Percentiles rank a stretch among this genome's conserved stretches.
These are phyloP conservation scores for Spondyliosoma cantharus DNA, from an alignment of 2,797 vertebrate genomes.

Conservation along the genomic window DNA sequence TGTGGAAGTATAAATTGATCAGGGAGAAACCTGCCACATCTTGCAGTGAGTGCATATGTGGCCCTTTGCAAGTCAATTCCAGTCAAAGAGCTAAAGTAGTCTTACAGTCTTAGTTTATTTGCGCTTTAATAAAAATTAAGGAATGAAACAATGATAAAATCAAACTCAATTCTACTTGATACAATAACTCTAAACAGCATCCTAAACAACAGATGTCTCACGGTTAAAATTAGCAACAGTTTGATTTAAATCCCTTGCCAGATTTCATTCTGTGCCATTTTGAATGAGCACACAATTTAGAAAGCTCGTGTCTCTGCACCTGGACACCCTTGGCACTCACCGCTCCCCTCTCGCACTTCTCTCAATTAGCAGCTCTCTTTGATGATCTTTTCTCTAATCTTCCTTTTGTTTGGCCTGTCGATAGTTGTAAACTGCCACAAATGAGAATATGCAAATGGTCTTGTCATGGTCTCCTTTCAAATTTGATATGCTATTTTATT, in stretches of 20 bases:
- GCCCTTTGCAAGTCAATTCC: neutral
- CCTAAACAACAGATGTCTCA: constrained; percentile 5
- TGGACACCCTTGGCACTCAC: constrained; percentile 59
- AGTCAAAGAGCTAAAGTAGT: neutral
- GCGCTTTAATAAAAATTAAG: neutral
- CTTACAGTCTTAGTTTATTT: neutral
- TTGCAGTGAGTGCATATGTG: neutral
- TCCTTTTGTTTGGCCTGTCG: constrained; percentile 64
- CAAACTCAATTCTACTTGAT: neutral
- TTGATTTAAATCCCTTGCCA: constrained; percentile 10
- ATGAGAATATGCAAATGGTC: constrained; percentile 74
- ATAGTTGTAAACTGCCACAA: constrained; percentile 50
- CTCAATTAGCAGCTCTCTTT: constrained; percentile 77
- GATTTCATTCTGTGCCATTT: constrained; percentile 47
- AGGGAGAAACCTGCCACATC: neutral
- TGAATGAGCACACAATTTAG: constrained; percentile 45
- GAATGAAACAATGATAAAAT: neutral
- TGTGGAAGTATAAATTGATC: neutral
- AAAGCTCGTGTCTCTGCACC: constrained; percentile 73
- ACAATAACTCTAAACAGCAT: constrained; percentile 16
- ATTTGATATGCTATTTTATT: constrained; percentile 63
- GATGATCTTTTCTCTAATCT: constrained; percentile 77
- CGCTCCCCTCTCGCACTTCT: constrained; percentile 37
- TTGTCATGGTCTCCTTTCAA: constrained; percentile 59
- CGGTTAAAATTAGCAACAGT: constrained; percentile 22